A percentile compares a stretch with the other conserved stretches of the same genome.
Conservation (phyloP, 1,140 invertebrate species). For the Lordiphosa clarofinis region DNA sequence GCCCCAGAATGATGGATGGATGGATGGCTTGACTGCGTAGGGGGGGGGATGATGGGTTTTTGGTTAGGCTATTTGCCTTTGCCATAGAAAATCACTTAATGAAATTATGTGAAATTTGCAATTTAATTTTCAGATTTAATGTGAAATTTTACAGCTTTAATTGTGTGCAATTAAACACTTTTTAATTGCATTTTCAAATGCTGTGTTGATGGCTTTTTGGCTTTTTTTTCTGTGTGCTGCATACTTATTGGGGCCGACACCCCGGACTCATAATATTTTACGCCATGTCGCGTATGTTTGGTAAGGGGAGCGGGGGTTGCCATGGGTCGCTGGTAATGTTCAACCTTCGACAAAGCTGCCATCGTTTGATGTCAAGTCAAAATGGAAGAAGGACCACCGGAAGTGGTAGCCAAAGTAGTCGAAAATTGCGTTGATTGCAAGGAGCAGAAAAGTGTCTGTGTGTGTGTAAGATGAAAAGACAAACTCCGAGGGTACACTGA, state of each 20-base stretch:
- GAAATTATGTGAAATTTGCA: constrained; percentile 47
- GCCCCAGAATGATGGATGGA: constrained; percentile 19
- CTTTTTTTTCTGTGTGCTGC: constrained; percentile 3
- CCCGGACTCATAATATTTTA: constrained; percentile 21
- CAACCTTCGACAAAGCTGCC: constrained; percentile 8
- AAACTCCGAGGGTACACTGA: too few species aligned
- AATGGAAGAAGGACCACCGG: constrained; percentile 15
- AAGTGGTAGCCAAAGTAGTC: constrained; percentile 24
- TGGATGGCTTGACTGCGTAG: constrained; percentile 6
- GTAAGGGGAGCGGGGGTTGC: constrained; percentile 9
- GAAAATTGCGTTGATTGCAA: constrained; percentile 18
- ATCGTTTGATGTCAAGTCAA: constrained; percentile 8
- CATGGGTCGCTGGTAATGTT: constrained; percentile 8
- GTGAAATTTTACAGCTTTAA: constrained; percentile 62
- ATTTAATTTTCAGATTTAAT: constrained; percentile 57
- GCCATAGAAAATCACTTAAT: constrained; percentile 63
- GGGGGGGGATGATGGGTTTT: constrained; percentile 2
- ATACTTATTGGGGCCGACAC: constrained; percentile 7
- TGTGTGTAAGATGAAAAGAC: constrained; percentile 23
- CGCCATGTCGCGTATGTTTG: constrained; percentile 14
- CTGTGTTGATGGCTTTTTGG: constrained; percentile 5
- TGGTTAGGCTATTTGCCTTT: constrained; percentile 24
- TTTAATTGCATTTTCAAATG: constrained; percentile 65
- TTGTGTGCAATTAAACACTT: constrained; percentile 58
- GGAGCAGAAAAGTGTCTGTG: constrained; percentile 2